Conservation (phyloP, 2,888 invertebrate genomes). For the Netelia fuscicornis region DNA sequence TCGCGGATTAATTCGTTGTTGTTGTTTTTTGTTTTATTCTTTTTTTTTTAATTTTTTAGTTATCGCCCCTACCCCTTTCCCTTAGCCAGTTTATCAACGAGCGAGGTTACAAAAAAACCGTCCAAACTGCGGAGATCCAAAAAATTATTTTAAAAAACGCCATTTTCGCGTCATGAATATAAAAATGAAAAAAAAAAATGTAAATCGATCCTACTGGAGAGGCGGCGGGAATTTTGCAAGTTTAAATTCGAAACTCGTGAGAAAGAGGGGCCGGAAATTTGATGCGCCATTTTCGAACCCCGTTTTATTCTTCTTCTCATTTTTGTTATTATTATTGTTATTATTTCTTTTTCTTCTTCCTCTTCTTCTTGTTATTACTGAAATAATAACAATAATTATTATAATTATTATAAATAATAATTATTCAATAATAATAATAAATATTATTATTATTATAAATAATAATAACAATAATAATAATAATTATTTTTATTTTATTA, state of each 20-base stretch:
- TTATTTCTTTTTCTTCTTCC: too few species aligned
- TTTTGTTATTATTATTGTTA: not conserved
- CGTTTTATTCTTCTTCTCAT: not conserved
- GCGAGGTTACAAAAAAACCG: not conserved
- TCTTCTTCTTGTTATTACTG: too few species aligned
- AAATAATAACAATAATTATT: too few species aligned
- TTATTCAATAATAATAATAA: too few species aligned
- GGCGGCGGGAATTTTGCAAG: not conserved
- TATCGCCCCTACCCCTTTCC: not conserved
- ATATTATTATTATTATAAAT: too few species aligned
- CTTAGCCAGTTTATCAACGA: not conserved
- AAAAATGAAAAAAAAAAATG: not conserved
- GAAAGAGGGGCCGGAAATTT: slow-evolving; percentile 41
- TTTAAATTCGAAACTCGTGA: slow-evolving; percentile 38
- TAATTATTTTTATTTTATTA: too few species aligned
- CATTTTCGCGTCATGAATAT: not conserved
- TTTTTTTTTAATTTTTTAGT: not conserved
- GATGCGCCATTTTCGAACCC: slow-evolving; percentile 4
- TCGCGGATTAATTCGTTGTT: slow-evolving; percentile 57
- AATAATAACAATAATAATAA: too few species aligned
- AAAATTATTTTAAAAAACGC: not conserved
- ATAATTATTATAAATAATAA: too few species aligned
- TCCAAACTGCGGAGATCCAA: not conserved
- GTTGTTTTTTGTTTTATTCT: not conserved
- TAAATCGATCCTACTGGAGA: slow-evolving; percentile 42